Conservation (phyloP, 2,888 invertebrate genomes). For the Tenthredo livida region DNA sequence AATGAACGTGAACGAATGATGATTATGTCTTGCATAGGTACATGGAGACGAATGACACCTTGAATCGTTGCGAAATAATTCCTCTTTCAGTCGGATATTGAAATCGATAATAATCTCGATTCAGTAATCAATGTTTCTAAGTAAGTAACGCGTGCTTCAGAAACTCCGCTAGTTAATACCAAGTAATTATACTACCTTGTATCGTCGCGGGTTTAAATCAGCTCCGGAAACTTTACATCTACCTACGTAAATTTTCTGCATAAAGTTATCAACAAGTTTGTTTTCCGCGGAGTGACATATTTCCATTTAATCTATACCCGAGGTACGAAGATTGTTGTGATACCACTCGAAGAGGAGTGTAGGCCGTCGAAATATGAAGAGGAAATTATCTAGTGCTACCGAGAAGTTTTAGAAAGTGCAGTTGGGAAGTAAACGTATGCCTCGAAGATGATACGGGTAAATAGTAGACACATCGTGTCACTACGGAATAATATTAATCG, state of each 20-base stretch:
- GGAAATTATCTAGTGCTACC: background rate
- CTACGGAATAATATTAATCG: background rate
- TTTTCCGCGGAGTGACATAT: slow-evolving; percentile 18
- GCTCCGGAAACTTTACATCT: background rate
- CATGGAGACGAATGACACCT: background rate
- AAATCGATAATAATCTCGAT: slow-evolving; percentile 28
- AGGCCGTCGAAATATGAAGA: background rate
- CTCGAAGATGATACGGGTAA: background rate
- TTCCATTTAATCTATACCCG: background rate
- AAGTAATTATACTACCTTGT: slow-evolving; percentile 16
- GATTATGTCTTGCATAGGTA: background rate
- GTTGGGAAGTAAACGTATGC: background rate
- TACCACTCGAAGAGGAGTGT: background rate
- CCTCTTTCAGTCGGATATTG: background rate
- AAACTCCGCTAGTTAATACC: slow-evolving; percentile 1
- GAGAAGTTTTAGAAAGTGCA: slow-evolving; percentile 12
- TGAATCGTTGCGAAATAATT: background rate
- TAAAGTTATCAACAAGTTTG: slow-evolving; percentile 33
- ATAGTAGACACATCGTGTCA: background rate
- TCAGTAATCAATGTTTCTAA: slow-evolving; percentile 9
- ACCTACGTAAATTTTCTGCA: background rate
- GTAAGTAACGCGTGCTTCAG: background rate
- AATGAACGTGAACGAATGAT: background rate
- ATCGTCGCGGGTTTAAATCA: slow-evolving; percentile 21
- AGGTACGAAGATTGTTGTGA: background rate